Evolutionary conservation across 1,140 invertebrate genomes (phyloP), one percentile per base, ranked within the genome.

Genomic region (Atta colombica): DNA sequence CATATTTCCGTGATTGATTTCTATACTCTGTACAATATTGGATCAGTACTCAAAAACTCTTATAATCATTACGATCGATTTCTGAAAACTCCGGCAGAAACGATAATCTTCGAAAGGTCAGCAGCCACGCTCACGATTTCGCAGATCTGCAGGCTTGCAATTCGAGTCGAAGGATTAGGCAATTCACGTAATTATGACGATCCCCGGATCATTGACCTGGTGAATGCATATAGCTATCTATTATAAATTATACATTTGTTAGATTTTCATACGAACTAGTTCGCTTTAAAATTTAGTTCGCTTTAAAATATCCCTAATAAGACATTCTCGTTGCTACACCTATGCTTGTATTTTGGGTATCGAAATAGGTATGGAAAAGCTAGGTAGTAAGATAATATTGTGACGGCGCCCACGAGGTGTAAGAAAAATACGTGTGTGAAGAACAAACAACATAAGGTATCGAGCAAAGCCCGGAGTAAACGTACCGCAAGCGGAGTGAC

Each of bases 401-500:
- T 84, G 80, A 84, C 69, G 63, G 80, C 80, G 53, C 39, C 45
- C 25, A 61, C 80, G 69, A 63, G 80, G 80, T 84, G 80, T 84
- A 74, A 84, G 80, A 84, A 84, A 84, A 84, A 84, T 84, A 84
- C 28, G 55, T 84, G 55, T 84, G 80, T 58, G 80, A 75, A 84
- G 69, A 84, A 69, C 69, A 84, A 84, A 84, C 80, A 84, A 51
- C 69, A 55, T 35, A 49, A 75, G 69, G 69, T 84, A 84, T 84
- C 75, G 80, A 84, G 80, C 69, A 84, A 84, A 84, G 69, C 18
- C 58, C 55, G 55, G 25, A 84, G 80, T 49, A 75, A 84, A 75
- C 80, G 69, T 61, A 39, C 65, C 65, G 77, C 49, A 18, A 71
- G 21, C 31, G n/a, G 14, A 74, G 69, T 53, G 68, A 63, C 69